Base-by-base conservation (phyloP, 2,888 invertebrate species). In the Xanthia togata region DNA sequence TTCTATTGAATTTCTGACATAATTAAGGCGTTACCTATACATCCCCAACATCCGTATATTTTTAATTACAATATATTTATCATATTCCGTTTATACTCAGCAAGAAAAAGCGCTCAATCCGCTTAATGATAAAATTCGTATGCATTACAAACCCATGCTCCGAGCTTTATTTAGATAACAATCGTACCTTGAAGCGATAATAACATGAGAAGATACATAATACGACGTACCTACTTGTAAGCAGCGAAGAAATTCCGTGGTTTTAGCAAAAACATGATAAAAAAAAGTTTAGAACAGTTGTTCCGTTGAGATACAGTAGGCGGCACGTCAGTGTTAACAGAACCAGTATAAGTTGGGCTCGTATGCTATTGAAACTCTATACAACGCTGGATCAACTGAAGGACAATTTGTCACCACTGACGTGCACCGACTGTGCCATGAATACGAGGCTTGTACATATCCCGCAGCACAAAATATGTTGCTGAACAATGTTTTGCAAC, bases 91-190 rank as follows among this genome's bases (percentile, higher is more conserved):
- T 63, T 14, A 57, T 62, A 35, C 59, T 50, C 64, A 55, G 26
- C 50, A 23, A n/a, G 47, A 63, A 67, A 63, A 74, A 65, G 50
- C n/a, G 57, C 62, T 76, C 44, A 70, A 73, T 71, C 50, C 9
- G 4, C 50, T 31, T 83, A 73, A 78, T 78, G 67, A 73, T 59
- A n/a, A 47, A 68, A 85, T 85, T 83, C 12, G 82, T 83, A 83
- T 85, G 82, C 85, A 83, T 85, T 75, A 80, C 73, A 47, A 17
- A 23, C 6, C n/a, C n/a, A 26, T 14, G 41, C 67, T 26, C 14
- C 5, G n/a, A 62, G 50, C 73, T 68, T 67, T 62, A 75, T 70
- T 78, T 64, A 78, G 82, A 83, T 82, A 73, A 31, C 23, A 53
- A 75, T 78, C 78, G 47, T 57, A 44, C 31, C 50, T 62, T 78